Base-by-base conservation (phyloP, 2,797 vertebrate genomes). In the Enteromius mattozi region DNA sequence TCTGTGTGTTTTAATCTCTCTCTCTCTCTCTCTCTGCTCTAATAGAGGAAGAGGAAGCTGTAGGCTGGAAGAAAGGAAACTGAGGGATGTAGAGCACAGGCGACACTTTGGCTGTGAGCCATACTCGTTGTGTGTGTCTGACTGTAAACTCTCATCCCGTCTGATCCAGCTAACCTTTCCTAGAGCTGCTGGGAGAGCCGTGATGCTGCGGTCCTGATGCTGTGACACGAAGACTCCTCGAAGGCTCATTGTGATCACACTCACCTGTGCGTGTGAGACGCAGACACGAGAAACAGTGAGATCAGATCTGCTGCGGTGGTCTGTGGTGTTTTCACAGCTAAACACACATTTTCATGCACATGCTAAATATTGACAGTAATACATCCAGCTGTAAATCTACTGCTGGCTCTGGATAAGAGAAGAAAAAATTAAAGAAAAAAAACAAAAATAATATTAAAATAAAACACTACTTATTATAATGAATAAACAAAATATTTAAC, bases 251-350 rank as follows among this genome's bases (percentile, higher is more conserved):
- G 66, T 81, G 79, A 81, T 81, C 51, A 81, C 68, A 56, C 66
- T 59, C 51, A 77, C 74, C 74, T 77, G 74, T 71, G 79, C 30
- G 79, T 71, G 80, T 45, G 68, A 42, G 74, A 56, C 51, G 19
- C 19, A 9, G 51, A 56, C 33, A 59, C 35, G 51, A 76, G 74
- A 76, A 59, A 40, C 33, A 76, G 51, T 1, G n/a, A 69, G 33
- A 49, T 78, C 40, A 42, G 66, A 81, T 71, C 51, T 14, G 37
- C 51, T n/a, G 66, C 6, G n/a, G 47, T 70, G 49, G 47, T 80
- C 78, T 80, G 78, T 56, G 49, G 66, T 81, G n/a, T 71, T 71
- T 70, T 70, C 68, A 56, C 35, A 56, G 79, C 33, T 59, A 70
- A 42, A 49, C 24, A 71, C n/a, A 68, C 42, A 30, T 56, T 71